Conservation (phyloP, 2,797 vertebrate species). For the Ceryle rudis region DNA sequence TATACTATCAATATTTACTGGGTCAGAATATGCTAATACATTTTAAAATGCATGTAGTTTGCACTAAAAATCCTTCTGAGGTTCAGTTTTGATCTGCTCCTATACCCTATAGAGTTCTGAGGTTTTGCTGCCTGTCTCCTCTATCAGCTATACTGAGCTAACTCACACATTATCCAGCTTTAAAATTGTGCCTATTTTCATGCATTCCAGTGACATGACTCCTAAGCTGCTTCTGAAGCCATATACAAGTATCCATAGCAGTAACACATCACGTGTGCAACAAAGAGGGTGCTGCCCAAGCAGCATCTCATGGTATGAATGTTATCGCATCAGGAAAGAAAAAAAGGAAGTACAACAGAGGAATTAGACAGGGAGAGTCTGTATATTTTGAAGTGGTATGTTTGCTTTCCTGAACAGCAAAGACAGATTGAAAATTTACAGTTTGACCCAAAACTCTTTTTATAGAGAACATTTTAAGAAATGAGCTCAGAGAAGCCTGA, state of each 20-base stretch:
- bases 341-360: neutral
- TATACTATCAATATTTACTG: neutral
- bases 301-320: neutral
- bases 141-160: neutral
- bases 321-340: neutral
- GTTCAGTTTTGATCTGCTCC: neutral
- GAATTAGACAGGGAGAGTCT: neutral
- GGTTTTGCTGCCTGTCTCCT: neutral
- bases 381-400: neutral
- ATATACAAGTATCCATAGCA: neutral
- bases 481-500: neutral
- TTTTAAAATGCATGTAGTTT: neutral
- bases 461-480: neutral
- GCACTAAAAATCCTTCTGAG: neutral
- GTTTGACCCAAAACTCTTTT: slow-evolving; percentile 21
- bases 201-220: neutral
- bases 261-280: neutral
- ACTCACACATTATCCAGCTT: neutral
- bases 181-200: neutral
- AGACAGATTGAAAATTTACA: slow-evolving; percentile 15
- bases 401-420: slow-evolving; percentile 23
- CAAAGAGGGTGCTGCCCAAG: neutral
- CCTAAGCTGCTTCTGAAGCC: neutral
- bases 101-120: neutral
- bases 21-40: neutral